These are phyloP conservation scores for Ophioninae sp. DNA, from an alignment of 2,888 invertebrate genomes.

Conservation along the genomic window DNA sequence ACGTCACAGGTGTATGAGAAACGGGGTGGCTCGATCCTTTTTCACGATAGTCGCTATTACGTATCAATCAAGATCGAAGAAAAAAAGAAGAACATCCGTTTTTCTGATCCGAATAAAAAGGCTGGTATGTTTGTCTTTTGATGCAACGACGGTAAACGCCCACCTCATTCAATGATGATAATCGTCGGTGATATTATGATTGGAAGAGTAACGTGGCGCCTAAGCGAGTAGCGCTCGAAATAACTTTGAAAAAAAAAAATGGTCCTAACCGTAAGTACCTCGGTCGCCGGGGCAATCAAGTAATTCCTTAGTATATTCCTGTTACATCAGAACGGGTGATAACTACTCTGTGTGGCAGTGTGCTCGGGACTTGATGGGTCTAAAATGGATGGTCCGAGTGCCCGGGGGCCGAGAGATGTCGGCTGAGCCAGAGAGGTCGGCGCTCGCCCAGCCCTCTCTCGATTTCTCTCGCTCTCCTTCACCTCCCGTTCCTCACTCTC, in stretches of 20 bases:
- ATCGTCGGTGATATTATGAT: not conserved
- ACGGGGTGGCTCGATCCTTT: constrained; percentile 1
- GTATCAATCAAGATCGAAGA: constrained; percentile 2
- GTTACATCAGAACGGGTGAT: constrained; percentile 66
- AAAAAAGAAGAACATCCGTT: not conserved
- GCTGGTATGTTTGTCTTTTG: not conserved
- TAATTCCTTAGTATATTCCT: constrained; percentile 63
- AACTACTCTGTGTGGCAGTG: constrained; percentile 63
- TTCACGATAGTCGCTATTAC: not conserved
- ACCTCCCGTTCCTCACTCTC: constrained; percentile 36
- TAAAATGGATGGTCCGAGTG: constrained; percentile 67
- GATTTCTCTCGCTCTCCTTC: constrained; percentile 49
- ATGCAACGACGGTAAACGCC: not conserved
- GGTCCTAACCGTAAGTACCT: constrained; percentile 50
- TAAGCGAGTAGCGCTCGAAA: constrained; percentile 34
- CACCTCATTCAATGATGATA: not conserved
- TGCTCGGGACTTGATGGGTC: constrained; percentile 65
- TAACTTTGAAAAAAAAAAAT: constrained; percentile 51
- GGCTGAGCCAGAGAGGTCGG: constrained; percentile 60
- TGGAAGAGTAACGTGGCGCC: not conserved
- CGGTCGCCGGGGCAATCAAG: constrained; percentile 48
- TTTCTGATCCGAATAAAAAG: not conserved
- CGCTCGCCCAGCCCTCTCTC: constrained; percentile 48
- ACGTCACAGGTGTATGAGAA: constrained; percentile 28
- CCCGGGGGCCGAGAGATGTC: constrained; percentile 62